Percentiles rank a stretch among this genome's conserved stretches.
phyloP scores from a whole-genome alignment of 2,888 invertebrate genomes.

The Drosophila nr. perissopoda region DNA sequence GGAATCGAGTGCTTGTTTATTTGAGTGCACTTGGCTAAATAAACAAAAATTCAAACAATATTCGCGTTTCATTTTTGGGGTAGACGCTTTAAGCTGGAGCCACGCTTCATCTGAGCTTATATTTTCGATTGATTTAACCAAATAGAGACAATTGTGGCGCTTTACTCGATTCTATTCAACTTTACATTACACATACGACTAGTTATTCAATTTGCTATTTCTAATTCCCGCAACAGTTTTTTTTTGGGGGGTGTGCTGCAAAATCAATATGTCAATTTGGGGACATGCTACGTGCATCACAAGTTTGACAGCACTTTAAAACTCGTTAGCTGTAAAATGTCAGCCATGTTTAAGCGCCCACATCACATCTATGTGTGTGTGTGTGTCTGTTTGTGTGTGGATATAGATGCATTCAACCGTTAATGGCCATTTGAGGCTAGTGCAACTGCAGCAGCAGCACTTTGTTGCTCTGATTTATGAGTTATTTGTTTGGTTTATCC shows the following conservation, averaged over 20 bases:
- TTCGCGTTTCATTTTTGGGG: background rate
- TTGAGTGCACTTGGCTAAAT: background rate
- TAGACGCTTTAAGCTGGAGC: background rate
- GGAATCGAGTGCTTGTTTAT: background rate
- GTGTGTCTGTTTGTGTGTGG: constrained; percentile 12
- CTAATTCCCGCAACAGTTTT: background rate
- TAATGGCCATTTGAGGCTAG: constrained; percentile 31
- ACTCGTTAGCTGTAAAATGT: constrained; percentile 73
- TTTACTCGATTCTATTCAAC: background rate
- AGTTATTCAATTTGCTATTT: constrained; percentile 2
- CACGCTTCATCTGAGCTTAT: background rate
- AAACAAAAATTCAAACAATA: background rate
- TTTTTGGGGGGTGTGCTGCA: background rate
- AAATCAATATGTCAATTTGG: constrained; percentile 52
- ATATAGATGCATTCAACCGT: constrained; percentile 19
- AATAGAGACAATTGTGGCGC: background rate
- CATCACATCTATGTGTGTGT: constrained; percentile 11
- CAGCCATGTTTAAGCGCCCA: constrained; percentile 52
- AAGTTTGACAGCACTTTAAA: constrained; percentile 73
- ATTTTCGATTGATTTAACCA: background rate
- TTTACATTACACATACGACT: constrained; percentile 20
- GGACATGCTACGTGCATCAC: constrained; percentile 16
- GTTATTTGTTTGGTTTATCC: constrained; percentile 18
- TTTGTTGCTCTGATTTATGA: constrained; percentile 40
- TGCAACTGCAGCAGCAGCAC: constrained; percentile 34